Evolutionary conservation across 1,140 invertebrate species (phyloP).

Genomic region (Lasioglossum albipes): DNA sequence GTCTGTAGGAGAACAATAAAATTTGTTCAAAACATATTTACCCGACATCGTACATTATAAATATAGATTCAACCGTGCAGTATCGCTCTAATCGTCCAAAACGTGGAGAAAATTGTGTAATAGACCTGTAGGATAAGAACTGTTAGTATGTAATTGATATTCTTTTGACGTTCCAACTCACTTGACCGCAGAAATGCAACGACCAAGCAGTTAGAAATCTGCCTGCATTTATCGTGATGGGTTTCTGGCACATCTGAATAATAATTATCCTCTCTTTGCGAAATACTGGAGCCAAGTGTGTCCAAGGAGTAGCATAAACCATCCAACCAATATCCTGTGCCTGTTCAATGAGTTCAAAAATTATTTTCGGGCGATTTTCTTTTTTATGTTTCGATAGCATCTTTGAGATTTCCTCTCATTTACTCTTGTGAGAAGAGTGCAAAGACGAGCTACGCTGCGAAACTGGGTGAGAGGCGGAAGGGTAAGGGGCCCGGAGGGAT

Average conservation of each 20-base stretch:
- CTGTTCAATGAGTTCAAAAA: constrained; percentile 14
- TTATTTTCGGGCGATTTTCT: too few species aligned
- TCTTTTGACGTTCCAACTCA: constrained; percentile 10
- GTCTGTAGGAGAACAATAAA: background rate
- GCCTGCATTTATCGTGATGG: constrained; percentile 18
- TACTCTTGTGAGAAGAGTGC: too few species aligned
- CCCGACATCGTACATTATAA: too few species aligned
- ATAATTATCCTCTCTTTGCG: constrained; percentile 32
- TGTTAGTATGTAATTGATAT: background rate
- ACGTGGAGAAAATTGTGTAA: constrained; percentile 45
- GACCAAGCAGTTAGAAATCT: constrained; percentile 45
- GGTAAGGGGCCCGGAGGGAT: too few species aligned
- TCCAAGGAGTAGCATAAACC: constrained; percentile 48
- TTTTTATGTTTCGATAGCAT: too few species aligned
- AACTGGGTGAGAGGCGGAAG: too few species aligned
- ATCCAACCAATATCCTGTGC: constrained; percentile 28
- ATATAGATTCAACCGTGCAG: background rate
- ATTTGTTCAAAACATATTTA: background rate
- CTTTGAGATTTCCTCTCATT: too few species aligned
- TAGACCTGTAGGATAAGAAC: constrained; percentile 43
- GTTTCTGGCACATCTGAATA: constrained; percentile 51
- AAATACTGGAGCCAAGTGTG: background rate
- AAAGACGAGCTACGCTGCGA: too few species aligned
- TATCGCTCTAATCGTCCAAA: constrained; percentile 38
- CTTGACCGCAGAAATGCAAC: constrained; percentile 49